phyloP scores from a whole-genome alignment of 2,888 invertebrate genomes.

The Trissolcus brochymenae region DNA sequence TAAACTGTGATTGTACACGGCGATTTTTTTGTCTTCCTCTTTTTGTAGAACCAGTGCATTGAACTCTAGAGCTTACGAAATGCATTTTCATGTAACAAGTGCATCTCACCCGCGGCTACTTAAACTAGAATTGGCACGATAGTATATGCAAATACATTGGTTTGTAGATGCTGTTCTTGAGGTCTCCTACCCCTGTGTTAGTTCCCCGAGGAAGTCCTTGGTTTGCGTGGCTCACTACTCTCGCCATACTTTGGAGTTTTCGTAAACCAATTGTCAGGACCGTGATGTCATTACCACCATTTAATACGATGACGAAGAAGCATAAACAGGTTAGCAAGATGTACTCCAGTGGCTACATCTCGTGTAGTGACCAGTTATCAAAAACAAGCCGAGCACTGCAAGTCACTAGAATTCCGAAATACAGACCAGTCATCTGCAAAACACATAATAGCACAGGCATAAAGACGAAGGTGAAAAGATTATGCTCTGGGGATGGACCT shows the following conservation, averaged over 20 bases:
- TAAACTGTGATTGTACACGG: background rate
- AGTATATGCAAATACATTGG: background rate
- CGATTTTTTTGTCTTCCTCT: background rate
- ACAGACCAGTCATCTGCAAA: conserved; percentile 55
- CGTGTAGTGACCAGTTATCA: background rate
- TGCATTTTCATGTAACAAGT: conserved; percentile 2
- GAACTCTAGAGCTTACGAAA: background rate
- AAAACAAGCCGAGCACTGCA: conserved; percentile 24
- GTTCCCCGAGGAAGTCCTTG: conserved; percentile 68
- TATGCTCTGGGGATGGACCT: conserved; percentile 69
- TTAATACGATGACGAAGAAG: conserved; percentile 60
- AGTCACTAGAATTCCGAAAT: conserved; percentile 28
- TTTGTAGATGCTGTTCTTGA: conserved; percentile 70
- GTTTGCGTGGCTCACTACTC: conserved; percentile 73
- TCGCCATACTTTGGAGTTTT: conserved; percentile 69
- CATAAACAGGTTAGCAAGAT: conserved; percentile 8
- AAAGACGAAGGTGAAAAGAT: conserved; percentile 65
- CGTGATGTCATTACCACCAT: conserved; percentile 65
- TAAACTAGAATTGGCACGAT: background rate
- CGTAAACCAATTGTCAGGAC: conserved; percentile 66
- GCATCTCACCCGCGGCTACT: background rate
- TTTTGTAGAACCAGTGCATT: background rate
- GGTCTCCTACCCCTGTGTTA: conserved; percentile 67
- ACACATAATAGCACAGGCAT: conserved; percentile 64
- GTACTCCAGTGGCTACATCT: conserved; percentile 1